Evolutionary conservation across 2,113 vertebrate species (phyloP).

Genomic region (Strix aluco): DNA sequence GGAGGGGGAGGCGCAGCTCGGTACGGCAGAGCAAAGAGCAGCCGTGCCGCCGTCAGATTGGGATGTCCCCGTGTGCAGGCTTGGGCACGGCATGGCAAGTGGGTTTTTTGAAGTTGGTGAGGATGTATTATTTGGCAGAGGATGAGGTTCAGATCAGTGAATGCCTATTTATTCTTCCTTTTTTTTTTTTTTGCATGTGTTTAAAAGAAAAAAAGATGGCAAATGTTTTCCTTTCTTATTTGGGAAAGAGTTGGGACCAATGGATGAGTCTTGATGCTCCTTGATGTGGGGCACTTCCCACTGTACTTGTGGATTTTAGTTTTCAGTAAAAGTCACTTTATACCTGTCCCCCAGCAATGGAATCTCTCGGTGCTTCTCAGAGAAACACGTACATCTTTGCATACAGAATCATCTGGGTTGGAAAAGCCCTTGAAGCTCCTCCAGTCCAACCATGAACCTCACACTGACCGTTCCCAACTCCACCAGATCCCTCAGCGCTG

Average conservation of each 20-base stretch:
- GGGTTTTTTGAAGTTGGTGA: not conserved
- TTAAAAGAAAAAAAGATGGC: not conserved
- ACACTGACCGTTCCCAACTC: no score
- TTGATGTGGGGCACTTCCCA: rapidly evolving
- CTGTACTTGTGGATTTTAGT: rapidly evolving
- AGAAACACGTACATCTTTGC: rapidly evolving
- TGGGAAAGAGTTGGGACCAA: not conserved
- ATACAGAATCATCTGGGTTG: no score
- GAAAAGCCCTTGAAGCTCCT: no score
- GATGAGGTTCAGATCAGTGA: not conserved
- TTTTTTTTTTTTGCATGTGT: rapidly evolving
- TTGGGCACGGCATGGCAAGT: no score
- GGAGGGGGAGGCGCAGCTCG: no score
- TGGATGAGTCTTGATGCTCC: rapidly evolving
- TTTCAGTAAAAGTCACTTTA: rapidly evolving
- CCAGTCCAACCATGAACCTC: no score
- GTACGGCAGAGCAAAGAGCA: no score
- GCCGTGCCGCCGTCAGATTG: no score
- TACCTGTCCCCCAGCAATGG: rapidly evolving
- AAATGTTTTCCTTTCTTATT: rapidly evolving
- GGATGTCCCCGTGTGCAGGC: no score
- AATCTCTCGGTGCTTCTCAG: not conserved
- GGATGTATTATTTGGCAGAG: rapidly evolving
- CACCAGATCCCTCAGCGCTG: no score
- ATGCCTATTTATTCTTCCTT: no score